Conservation (phyloP, 2,797 vertebrate species). For the Tolypeutes matacus region DNA sequence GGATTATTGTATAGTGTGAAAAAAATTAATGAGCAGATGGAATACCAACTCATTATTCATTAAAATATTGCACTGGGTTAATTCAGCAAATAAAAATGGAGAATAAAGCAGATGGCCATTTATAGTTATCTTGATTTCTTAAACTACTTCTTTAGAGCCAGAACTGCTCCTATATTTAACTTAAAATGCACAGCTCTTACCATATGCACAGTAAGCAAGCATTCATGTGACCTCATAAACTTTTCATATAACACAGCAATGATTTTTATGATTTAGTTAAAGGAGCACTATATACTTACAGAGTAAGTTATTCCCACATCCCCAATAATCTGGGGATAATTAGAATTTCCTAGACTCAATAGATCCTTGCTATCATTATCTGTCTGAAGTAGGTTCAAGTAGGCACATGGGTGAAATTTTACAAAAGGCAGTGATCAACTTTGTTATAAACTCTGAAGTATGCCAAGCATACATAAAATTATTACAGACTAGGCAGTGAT, state of each 20-base stretch:
- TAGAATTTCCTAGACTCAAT: constrained; percentile 75
- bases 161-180: constrained; percentile 86
- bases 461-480: constrained; percentile 13
- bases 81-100: constrained; percentile 87
- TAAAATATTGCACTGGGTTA: constrained; percentile 88
- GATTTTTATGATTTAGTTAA: constrained; percentile 83
- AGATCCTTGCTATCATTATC: constrained; percentile 71
- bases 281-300: constrained; percentile 73
- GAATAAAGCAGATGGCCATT: constrained; percentile 87
- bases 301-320: constrained; percentile 74
- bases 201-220: constrained; percentile 85
- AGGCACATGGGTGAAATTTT: constrained; percentile 68
- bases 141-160: constrained; percentile 84
- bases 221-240: constrained; percentile 85
- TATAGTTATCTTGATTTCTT: constrained; percentile 87
- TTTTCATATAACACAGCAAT: constrained; percentile 81
- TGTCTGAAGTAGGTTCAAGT: constrained; percentile 67
- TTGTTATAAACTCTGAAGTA: constrained; percentile 62
- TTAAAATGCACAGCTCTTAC: constrained; percentile 85
- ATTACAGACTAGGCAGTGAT: constrained; percentile 33
- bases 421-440: constrained; percentile 64
- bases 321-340: constrained; percentile 74
- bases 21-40: constrained; percentile 85
- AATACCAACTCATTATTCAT: constrained; percentile 85
- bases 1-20: constrained; percentile 66